Evolutionary conservation across 2,888 invertebrate species (phyloP), one percentile per base, ranked within the genome.

Genomic region (Leucophora obtusa): DNA sequence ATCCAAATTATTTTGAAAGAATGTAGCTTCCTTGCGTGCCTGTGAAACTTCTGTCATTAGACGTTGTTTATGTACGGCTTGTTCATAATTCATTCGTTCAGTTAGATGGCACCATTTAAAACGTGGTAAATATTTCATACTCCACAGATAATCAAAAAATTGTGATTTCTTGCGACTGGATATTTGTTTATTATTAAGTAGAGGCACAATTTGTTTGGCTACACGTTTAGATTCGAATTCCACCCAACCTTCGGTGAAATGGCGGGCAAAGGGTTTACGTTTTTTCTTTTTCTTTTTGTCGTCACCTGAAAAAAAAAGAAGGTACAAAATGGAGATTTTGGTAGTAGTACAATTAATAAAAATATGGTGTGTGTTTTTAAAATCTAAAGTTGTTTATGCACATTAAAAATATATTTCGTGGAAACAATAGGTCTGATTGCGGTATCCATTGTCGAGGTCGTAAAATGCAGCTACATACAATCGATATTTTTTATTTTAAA

Each of bases 91-190:
- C 84, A 99, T 91, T 84, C 98, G 93, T 91, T 99, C 99, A 88
- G 96, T 96, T 53, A 99, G 92, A 90, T 99, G 98, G 33, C 94
- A 92, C 99, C 99, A 99, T 91, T 98, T 98, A 88, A 99, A 99
- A 83, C 96, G 93, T 3, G 96, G 95, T 83, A 99, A 92, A 90
- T 98, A 99, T 89, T 98, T 99, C 83, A 99, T 95, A 87, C 96
- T 97, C 99, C 99, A 99, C 51, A 98, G 92, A 89, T 94, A 93
- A 76, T 98, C 98, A 88, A 94, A 97, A 88, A 97, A 97, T 84
- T 95, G 94, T 17, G 96, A 96, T 84, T 94, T 94, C 86, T 96
- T 96, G 82, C 96, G 94, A 0, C 95, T 94, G 6, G 96, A 96
- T 63, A 98, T 95, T 90, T 94, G 95, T 69, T 93, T 94, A 86